Conservation (phyloP, 2,797 vertebrate species). For the Lepilemur ruficaudatus region DNA sequence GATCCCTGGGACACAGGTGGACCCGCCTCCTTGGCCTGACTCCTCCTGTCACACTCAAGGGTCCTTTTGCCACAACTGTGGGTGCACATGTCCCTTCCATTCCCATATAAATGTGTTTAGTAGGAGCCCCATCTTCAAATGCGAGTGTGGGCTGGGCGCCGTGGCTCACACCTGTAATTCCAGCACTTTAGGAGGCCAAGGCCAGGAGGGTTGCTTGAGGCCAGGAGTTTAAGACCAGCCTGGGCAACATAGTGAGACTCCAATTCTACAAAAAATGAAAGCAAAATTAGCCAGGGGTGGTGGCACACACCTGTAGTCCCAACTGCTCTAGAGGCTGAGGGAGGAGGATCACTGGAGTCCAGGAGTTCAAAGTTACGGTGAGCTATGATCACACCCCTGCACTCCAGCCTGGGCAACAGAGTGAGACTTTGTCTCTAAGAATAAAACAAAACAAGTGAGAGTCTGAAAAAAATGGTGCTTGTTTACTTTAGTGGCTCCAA, state of each 20-base stretch:
- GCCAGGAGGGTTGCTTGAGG: background rate
- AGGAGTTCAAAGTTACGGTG: background rate
- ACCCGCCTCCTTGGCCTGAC: background rate
- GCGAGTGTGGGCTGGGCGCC: background rate
- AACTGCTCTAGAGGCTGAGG: background rate
- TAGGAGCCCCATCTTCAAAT: background rate
- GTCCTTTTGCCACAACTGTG: background rate
- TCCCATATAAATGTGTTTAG: background rate
- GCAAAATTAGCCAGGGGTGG: background rate
- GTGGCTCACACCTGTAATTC: background rate
- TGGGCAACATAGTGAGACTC: background rate
- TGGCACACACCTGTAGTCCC: background rate
- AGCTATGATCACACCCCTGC: background rate
- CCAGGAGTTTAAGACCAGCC: background rate
- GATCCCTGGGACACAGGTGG: background rate
- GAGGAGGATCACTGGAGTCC: background rate
- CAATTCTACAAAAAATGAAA: background rate
- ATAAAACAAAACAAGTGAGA: background rate
- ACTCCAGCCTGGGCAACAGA: background rate
- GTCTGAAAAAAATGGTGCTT: background rate
- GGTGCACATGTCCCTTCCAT: background rate
- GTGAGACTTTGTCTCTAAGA: background rate
- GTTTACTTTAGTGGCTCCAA: background rate
- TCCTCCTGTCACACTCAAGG: background rate
- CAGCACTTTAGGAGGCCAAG: background rate